Evolutionary conservation across 1,140 invertebrate genomes (phyloP), one percentile per base, ranked within the genome.

Genomic region (Drosophila ercepeae): DNA sequence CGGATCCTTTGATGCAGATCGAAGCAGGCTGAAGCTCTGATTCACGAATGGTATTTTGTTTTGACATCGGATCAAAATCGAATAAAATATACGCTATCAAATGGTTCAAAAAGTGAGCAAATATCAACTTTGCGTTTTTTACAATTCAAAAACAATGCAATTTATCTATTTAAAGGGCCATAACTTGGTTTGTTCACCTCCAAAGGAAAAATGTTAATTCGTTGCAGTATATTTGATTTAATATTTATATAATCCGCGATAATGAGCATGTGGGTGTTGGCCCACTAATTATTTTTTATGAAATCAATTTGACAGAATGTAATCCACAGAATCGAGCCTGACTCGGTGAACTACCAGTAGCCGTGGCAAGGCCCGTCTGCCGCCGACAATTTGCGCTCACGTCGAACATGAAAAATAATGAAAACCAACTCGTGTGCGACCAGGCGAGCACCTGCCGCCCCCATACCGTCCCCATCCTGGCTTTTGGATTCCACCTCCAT

Each of bases 351-450:
- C 27, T 19, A 5, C 5, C 36, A 39, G 36, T 39, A 36, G 7
- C 8, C 27, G 2, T 6, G 8, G 9, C 9, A 9, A 13, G n/a
- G 6, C 7, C 11, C 52, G 51, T 16, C 51, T 75, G 52, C 57
- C 34, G 32, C 54, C 57, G 74, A 72, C 77, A 81, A 81, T 81
- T 81, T 81, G 78, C 68, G 78, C 45, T 81, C 78, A 76, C 82
- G 78, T 81, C 78, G 78, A 81, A 81, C 78, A 81, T 82, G 78
- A 75, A 81, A 81, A 81, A 81, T 81, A 81, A 81, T 81, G 78
- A 81, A 81, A 81, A 76, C 42, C 78, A 70, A 76, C 78, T 72
- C 77, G 77, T 81, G 78, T 72, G 78, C 78, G 78, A 25, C 54
- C 48, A 64, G 50, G 25, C 72, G 42, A 65, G 45, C 63, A 60